These are phyloP conservation scores for Agonopterix heracliana DNA, from an alignment of 2,888 invertebrate genomes.

Conservation along the genomic window DNA sequence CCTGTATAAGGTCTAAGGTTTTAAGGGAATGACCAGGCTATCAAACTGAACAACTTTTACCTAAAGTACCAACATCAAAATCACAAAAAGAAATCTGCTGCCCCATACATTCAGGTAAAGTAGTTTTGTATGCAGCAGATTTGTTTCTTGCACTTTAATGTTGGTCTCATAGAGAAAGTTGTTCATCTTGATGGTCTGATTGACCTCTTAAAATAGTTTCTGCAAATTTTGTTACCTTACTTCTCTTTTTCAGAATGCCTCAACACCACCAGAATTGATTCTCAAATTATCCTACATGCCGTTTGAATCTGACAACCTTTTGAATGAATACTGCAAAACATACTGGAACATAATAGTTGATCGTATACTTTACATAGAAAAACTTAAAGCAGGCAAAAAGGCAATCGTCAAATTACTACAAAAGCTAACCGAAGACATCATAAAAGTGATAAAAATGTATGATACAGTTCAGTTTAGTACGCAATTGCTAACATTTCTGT, in stretches of 20 bases:
- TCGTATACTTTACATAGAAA: conserved; percentile 47
- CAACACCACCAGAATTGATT: conserved; percentile 44
- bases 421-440: conserved; percentile 43
- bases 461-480: conserved; percentile 43
- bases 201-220: no score
- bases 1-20: no score
- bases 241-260: conserved; percentile 42
- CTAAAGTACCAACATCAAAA: no score
- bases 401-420: conserved; percentile 43
- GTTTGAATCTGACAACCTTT: conserved; percentile 36
- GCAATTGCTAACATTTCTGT: conserved; percentile 36
- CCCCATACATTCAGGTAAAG: no score
- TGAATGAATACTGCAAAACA: conserved; percentile 49
- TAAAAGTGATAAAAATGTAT: conserved; percentile 44
- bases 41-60: no score
- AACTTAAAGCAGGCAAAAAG: conserved; percentile 32
- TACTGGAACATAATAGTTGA: conserved; percentile 60
- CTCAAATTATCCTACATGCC: conserved; percentile 59
- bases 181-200: no score
- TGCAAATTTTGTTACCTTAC: no score
- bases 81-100: no score
- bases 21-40: no score
- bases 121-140: no score
- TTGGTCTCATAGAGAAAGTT: no score
- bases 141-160: no score